These are phyloP conservation scores for Corbicula japonica DNA, from an alignment of 2,888 invertebrate genomes.

Conservation along the genomic window DNA sequence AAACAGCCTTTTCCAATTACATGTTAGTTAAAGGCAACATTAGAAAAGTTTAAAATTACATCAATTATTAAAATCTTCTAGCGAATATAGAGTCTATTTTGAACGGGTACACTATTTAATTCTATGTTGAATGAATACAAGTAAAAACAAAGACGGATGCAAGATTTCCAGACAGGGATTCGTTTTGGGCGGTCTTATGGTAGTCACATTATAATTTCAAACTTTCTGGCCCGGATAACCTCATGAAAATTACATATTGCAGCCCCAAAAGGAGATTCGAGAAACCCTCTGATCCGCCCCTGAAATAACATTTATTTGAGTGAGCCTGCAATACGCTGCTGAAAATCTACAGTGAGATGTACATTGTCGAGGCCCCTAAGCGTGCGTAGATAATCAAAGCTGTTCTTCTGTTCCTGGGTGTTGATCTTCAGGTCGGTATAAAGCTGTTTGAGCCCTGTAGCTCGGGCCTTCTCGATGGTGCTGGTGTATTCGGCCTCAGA, in stretches of 20 bases:
- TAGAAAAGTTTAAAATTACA: too few species aligned
- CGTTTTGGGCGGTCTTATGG: neutral
- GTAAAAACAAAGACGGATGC: too few species aligned
- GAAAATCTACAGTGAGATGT: conserved; percentile 81
- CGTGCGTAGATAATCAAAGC: conserved; percentile 82
- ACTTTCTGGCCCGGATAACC: neutral
- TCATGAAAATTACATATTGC: neutral
- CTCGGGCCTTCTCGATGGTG: conserved; percentile 76
- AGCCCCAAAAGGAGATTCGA: neutral
- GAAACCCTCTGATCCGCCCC: neutral
- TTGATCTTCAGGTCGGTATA: conserved; percentile 74
- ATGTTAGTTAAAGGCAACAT: too few species aligned
- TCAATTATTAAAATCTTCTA: too few species aligned
- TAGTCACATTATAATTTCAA: neutral
- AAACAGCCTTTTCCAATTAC: too few species aligned
- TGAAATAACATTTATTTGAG: conserved; percentile 16
- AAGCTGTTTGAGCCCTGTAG: conserved; percentile 74
- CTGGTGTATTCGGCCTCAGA: conserved; percentile 78
- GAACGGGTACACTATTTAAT: too few species aligned
- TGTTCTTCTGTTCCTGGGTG: conserved; percentile 74
- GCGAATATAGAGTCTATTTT: too few species aligned
- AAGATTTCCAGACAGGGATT: too few species aligned
- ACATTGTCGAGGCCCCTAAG: conserved; percentile 75
- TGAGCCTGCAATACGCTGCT: conserved; percentile 76
- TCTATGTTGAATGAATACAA: too few species aligned